These are phyloP conservation scores for Tenthredo livida DNA, from an alignment of 2,888 invertebrate genomes.

Conservation along the genomic window DNA sequence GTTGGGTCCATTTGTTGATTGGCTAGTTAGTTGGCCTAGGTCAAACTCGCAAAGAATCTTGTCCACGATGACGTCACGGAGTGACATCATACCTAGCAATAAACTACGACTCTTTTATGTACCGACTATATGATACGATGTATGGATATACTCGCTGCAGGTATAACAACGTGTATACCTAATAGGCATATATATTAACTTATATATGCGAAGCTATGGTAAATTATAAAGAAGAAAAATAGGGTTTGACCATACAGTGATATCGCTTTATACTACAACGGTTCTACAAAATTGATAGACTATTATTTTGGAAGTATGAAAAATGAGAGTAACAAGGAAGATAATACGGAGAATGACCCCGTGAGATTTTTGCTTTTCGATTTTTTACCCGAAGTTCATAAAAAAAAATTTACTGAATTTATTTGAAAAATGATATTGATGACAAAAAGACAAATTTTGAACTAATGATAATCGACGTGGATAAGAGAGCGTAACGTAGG, in stretches of 20 bases:
- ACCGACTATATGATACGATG: background rate
- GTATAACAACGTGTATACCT: background rate
- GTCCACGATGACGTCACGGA: constrained; percentile 1
- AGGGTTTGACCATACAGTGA: too few relatives aligned
- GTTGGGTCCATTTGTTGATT: constrained; percentile 19
- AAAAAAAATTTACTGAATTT: background rate
- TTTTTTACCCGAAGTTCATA: background rate
- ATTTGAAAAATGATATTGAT: background rate
- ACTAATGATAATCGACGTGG: background rate
- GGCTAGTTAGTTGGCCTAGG: constrained; percentile 49
- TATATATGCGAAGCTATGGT: background rate
- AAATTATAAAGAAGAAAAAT: background rate
- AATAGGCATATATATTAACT: background rate
- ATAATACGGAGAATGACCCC: too few relatives aligned
- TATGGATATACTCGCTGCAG: background rate
- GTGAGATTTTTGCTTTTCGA: too few relatives aligned
- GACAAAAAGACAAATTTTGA: background rate
- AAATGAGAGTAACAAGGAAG: too few relatives aligned
- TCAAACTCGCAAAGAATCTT: constrained; percentile 44
- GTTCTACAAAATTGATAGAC: too few relatives aligned
- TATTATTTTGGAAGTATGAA: too few relatives aligned
- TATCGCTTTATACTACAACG: too few relatives aligned
- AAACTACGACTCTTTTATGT: background rate
- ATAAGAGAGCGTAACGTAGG: background rate
- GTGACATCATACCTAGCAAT: constrained; percentile 38